Percentiles rank a stretch among this genome's conserved stretches.
Evolutionary conservation across 1,140 invertebrate species (phyloP).

Genomic region (Pinna nobilis): DNA sequence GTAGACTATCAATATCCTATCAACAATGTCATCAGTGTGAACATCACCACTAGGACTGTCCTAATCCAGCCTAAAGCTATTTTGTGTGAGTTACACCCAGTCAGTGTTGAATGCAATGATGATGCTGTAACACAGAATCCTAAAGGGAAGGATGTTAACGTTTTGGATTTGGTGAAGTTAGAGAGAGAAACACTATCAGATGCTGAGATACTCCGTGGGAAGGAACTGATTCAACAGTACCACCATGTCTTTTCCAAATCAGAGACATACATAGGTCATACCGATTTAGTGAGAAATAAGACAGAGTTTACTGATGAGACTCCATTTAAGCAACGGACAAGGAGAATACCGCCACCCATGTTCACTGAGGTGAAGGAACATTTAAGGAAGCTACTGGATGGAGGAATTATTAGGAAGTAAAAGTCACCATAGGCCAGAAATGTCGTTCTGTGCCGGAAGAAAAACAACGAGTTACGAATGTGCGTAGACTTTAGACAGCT

Average conservation of each 20-base stretch:
- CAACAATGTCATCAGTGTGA: not conserved
- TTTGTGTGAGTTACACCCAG: conserved; percentile 5
- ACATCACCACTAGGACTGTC: conserved; percentile 7
- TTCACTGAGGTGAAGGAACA: conserved; percentile 15
- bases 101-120: not conserved
- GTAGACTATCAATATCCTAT: not conserved
- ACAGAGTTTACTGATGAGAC: conserved; percentile 17
- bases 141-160: not conserved
- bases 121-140: not conserved
- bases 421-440: conserved; percentile 11
- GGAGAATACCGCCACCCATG: conserved; percentile 13
- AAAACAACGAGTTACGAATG: conserved; percentile 49
- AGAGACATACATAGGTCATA: conserved; percentile 20
- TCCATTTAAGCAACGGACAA: conserved; percentile 21
- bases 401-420: conserved; percentile 21
- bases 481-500: conserved; percentile 75
- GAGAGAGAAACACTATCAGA: not conserved
- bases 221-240: not conserved
- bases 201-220: not conserved
- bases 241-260: not conserved
- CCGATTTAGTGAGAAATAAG: conserved; percentile 3
- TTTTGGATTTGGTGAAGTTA: not conserved
- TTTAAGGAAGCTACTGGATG: not conserved
- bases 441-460: conserved; percentile 27
- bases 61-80: conserved; percentile 12